phyloP scores from a whole-genome alignment of 2,113 vertebrate genomes.

The Lepidothrix coronata region DNA sequence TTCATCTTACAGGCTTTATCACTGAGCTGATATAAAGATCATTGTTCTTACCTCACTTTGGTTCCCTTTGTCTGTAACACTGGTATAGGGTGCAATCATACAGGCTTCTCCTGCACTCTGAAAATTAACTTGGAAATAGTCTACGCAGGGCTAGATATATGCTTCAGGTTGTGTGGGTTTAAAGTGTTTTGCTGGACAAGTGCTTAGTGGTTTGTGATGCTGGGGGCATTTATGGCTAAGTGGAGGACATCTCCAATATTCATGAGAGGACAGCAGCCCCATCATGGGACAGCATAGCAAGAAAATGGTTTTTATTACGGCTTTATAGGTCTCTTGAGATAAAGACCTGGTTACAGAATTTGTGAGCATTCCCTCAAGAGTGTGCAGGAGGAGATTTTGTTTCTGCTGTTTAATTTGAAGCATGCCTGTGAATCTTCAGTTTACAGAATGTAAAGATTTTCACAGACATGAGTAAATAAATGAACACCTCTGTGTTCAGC shows the following conservation, averaged over 20 bases:
- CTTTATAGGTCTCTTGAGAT: slow-evolving; percentile 11
- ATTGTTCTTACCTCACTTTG: accelerated
- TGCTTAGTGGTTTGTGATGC: slow-evolving; percentile 4
- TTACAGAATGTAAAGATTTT: not conserved
- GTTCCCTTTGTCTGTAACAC: not conserved
- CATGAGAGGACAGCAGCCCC: not conserved
- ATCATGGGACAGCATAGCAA: not conserved
- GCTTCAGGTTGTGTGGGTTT: not conserved
- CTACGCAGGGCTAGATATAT: not conserved
- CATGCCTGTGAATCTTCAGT: not conserved
- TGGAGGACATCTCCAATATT: slow-evolving; percentile 31
- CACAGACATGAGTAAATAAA: not conserved
- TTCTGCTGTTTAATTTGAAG: slow-evolving; percentile 2
- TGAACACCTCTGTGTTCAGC: not conserved
- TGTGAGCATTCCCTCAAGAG: not conserved
- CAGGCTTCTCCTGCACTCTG: not conserved
- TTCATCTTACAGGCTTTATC: not conserved
- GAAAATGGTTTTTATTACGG: not conserved
- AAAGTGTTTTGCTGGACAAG: slow-evolving; percentile 27
- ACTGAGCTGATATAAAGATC: not conserved
- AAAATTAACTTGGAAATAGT: not conserved
- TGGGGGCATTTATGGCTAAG: not conserved
- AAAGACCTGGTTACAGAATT: not conserved
- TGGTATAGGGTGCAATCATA: not conserved
- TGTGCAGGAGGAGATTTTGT: not conserved